phyloP scores from a whole-genome alignment of 92 coral and sea anemone genomes.

The Heliopora coerulea region DNA sequence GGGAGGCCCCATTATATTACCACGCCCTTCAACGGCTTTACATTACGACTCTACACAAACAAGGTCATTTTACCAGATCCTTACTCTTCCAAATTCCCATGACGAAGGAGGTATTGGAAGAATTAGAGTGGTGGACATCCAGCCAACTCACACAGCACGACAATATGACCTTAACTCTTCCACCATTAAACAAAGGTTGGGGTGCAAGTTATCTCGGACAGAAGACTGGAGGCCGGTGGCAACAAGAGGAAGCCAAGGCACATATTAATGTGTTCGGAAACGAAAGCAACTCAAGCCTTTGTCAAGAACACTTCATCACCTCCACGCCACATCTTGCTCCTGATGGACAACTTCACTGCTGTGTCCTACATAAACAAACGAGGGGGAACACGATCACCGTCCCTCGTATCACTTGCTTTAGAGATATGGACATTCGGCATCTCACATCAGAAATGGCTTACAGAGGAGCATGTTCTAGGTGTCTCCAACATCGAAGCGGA shows the following conservation, averaged over 20 bases:
- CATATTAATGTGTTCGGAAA: slow-evolving; percentile 32
- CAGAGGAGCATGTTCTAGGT: slow-evolving; percentile 52
- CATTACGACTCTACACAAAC: slow-evolving; percentile 26
- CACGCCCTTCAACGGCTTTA: slow-evolving; percentile 29
- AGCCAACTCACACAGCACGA: background rate
- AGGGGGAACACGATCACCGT: slow-evolving; percentile 44
- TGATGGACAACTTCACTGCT: slow-evolving; percentile 34
- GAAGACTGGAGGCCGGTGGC: slow-evolving; percentile 22
- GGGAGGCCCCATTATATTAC: slow-evolving; percentile 42
- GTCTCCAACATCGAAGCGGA: slow-evolving; percentile 58
- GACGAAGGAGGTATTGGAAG: slow-evolving; percentile 18
- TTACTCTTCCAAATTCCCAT: slow-evolving; percentile 3
- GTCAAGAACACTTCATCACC: background rate
- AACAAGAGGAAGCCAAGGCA: slow-evolving; percentile 10
- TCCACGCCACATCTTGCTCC: slow-evolving; percentile 17
- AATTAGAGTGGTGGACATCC: slow-evolving; percentile 22
- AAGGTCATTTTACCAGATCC: slow-evolving; percentile 13
- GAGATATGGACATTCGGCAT: slow-evolving; percentile 57
- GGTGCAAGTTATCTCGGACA: slow-evolving; percentile 10
- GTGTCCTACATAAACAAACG: slow-evolving; percentile 34
- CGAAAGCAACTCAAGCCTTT: slow-evolving; percentile 30
- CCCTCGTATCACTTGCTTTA: slow-evolving; percentile 47
- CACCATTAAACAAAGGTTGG: slow-evolving; percentile 29
- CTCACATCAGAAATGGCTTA: slow-evolving; percentile 37
- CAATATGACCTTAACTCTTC: slow-evolving; percentile 23